Conservation (phyloP, 1,140 invertebrate genomes). For the Drosophila hydei region DNA sequence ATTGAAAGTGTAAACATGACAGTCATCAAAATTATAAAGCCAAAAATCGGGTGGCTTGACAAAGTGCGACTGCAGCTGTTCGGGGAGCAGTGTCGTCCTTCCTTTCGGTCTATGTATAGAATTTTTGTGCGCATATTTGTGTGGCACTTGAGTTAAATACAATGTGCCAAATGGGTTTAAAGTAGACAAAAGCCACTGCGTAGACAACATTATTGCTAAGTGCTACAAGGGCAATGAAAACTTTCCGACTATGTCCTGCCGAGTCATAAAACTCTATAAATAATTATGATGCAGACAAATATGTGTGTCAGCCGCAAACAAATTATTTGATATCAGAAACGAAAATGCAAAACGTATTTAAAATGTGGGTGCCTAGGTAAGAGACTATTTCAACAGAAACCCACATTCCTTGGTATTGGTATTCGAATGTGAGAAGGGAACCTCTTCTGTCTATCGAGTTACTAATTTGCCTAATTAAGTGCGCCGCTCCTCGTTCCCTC, state of each 20-base stretch:
- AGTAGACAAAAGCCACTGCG: constrained; percentile 22
- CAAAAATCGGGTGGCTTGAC: neutral
- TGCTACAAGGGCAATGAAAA: constrained; percentile 1
- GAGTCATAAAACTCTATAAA: neutral
- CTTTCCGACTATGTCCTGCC: neutral
- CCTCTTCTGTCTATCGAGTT: no score
- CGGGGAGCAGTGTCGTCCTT: neutral
- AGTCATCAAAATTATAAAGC: constrained; percentile 53
- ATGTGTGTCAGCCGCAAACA: neutral
- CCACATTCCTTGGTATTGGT: no score
- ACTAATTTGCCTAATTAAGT: neutral
- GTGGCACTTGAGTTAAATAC: constrained; percentile 15
- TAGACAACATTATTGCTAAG: constrained; percentile 11
- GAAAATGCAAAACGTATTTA: neutral
- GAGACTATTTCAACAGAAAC: no score
- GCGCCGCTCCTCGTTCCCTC: neutral
- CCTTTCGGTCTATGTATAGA: neutral
- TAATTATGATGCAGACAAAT: neutral
- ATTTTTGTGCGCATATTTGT: constrained; percentile 39
- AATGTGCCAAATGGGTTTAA: constrained; percentile 27
- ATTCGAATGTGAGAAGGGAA: no score
- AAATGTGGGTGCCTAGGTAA: no score
- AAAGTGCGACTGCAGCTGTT: constrained; percentile 6
- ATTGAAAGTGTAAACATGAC: constrained; percentile 77
- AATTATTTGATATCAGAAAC: neutral